Percentiles rank a stretch among this genome's conserved stretches.
phyloP scores from a whole-genome alignment of 2,113 vertebrate species.

The Ctenodactylus gundi region DNA sequence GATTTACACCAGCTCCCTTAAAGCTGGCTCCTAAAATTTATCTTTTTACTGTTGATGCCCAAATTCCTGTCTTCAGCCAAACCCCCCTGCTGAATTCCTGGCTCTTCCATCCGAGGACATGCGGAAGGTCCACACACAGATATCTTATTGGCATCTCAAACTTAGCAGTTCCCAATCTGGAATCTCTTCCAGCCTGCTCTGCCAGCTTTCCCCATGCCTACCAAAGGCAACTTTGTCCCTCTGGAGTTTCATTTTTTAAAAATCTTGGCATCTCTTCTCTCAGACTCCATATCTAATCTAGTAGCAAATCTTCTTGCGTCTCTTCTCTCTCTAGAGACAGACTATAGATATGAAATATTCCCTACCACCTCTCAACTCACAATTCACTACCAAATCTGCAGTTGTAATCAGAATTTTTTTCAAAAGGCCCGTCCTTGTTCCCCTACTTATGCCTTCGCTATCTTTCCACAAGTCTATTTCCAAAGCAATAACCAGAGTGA shows the following conservation, averaged over 20 bases:
- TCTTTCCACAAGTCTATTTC: not conserved
- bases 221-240: not conserved
- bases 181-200: not conserved
- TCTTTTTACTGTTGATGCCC: not conserved
- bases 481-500: not conserved
- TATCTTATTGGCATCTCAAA: not conserved
- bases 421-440: not conserved
- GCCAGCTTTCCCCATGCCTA: not conserved
- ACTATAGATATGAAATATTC: too few species aligned
- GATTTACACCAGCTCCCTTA: not conserved
- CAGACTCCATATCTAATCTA: not conserved
- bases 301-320: not conserved
- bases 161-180: not conserved
- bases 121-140: not conserved
- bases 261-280: not conserved
- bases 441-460: not conserved
- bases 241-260: not conserved
- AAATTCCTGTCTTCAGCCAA: not conserved
- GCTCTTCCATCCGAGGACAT: not conserved
- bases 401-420: not conserved
- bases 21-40: not conserved
- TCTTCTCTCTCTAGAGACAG: too few species aligned
- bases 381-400: not conserved
- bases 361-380: not conserved
- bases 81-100: not conserved